Evolutionary conservation across 1,140 invertebrate species (phyloP).

Genomic region (Dryas iulia): DNA sequence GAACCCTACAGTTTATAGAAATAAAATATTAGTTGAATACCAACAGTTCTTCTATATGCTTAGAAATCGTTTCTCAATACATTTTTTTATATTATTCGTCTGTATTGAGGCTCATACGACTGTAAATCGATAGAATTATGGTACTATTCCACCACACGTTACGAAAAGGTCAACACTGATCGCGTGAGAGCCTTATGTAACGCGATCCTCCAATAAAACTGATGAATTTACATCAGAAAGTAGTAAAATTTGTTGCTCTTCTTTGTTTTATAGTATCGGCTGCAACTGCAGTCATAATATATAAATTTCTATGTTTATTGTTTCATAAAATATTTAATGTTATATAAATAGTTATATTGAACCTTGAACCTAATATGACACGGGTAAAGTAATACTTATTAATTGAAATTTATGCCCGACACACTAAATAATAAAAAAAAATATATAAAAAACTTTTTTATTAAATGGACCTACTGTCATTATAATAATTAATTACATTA

Average conservation of each 20-base stretch:
- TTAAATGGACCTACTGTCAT: too few relatives aligned
- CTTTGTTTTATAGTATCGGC: not conserved
- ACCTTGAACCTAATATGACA: too few relatives aligned
- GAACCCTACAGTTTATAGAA: not conserved
- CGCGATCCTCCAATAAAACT: slow-evolving; percentile 22
- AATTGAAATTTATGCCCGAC: too few relatives aligned
- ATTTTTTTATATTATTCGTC: not conserved
- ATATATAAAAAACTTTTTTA: too few relatives aligned
- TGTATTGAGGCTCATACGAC: slow-evolving; percentile 22
- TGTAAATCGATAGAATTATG: slow-evolving; percentile 38
- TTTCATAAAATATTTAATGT: not conserved
- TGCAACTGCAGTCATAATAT: slow-evolving; percentile 21
- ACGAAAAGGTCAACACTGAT: slow-evolving; percentile 28
- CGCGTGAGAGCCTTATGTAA: slow-evolving; percentile 32
- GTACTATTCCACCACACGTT: slow-evolving; percentile 32
- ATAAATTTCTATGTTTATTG: slow-evolving; percentile 4
- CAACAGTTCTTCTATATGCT: not conserved
- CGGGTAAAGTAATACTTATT: too few relatives aligned
- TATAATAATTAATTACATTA: too few relatives aligned
- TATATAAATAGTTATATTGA: too few relatives aligned
- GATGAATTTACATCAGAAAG: slow-evolving; percentile 26
- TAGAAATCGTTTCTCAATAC: not conserved
- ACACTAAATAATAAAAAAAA: too few relatives aligned
- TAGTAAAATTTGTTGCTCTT: slow-evolving; percentile 11
- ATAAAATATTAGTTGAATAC: not conserved